Evolutionary conservation across 1,140 invertebrate genomes (phyloP).

Genomic region (Rhopalosiphum padi): DNA sequence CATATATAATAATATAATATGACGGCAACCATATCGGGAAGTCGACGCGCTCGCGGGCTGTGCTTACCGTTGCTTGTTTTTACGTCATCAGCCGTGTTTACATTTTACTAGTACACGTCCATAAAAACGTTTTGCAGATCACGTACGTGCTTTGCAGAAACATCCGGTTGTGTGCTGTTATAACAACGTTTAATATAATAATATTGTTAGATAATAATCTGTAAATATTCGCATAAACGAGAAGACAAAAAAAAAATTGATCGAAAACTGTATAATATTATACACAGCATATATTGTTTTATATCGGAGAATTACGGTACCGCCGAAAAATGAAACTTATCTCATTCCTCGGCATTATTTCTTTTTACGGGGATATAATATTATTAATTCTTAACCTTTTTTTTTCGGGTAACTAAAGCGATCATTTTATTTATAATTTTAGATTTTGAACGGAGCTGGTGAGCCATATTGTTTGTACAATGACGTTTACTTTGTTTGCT

Average conservation of each 20-base stretch:
- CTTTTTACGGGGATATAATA: neutral
- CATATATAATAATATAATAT: neutral
- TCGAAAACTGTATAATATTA: neutral
- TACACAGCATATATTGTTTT: neutral
- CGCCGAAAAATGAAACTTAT: neutral
- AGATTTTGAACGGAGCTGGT: neutral
- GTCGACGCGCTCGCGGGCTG: neutral
- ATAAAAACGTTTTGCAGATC: neutral
- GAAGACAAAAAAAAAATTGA: neutral
- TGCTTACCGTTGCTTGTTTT: neutral
- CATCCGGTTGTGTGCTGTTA: neutral
- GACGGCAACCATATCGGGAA: neutral
- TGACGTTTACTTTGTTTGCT: slow-evolving; percentile 11
- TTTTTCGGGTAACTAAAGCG: neutral
- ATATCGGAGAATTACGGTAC: neutral
- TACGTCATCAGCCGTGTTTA: neutral
- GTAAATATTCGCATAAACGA: neutral
- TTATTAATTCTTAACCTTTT: slow-evolving; percentile 8
- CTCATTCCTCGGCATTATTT: neutral
- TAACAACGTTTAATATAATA: neutral
- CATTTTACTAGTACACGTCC: neutral
- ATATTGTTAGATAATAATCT: slow-evolving; percentile 1
- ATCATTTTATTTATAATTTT: slow-evolving; percentile 11
- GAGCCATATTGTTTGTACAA: neutral
- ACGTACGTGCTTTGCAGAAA: neutral